A percentile compares a stretch with the other conserved stretches of the same genome.
Evolutionary conservation across 2,888 invertebrate species (phyloP).

Genomic region (Eupithecia vulgata): DNA sequence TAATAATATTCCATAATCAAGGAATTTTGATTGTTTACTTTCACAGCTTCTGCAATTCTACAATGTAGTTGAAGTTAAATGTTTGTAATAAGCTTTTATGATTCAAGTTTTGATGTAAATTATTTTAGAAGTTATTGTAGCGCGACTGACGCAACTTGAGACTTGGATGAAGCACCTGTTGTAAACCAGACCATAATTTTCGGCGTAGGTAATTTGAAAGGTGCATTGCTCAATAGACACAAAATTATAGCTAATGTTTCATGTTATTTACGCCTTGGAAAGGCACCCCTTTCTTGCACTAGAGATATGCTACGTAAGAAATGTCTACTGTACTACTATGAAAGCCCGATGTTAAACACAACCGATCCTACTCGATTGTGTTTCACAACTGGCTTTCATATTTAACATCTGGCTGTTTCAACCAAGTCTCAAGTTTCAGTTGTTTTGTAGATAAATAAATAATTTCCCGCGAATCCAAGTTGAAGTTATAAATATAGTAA

Average conservation of each 20-base stretch:
- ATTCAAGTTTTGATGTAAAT: conserved; percentile 31
- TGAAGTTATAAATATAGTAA: conserved; percentile 22
- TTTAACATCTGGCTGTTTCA: not conserved
- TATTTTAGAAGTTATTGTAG: conserved; percentile 26
- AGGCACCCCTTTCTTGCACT: not conserved
- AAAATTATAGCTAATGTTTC: not conserved
- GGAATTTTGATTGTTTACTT: not conserved
- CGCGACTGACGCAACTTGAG: not conserved
- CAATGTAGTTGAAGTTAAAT: not conserved
- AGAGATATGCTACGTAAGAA: not conserved
- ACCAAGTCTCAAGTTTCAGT: conserved; percentile 22
- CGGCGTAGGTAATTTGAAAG: not conserved
- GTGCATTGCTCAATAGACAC: not conserved
- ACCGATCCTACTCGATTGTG: too few relatives aligned
- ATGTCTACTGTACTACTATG: too few relatives aligned
- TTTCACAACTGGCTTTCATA: not conserved
- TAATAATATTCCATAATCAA: conserved; percentile 5
- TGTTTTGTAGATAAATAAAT: conserved; percentile 24
- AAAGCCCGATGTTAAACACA: too few relatives aligned
- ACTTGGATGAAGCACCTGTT: not conserved
- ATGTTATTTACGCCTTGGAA: not conserved
- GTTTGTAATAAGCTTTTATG: not conserved
- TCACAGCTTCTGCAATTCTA: conserved; percentile 5
- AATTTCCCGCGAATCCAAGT: conserved; percentile 44
- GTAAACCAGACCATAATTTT: not conserved